A percentile compares a stretch with the other conserved stretches of the same genome.
Conservation (phyloP, 2,888 invertebrate species). For the Cynaeus angustus region DNA sequence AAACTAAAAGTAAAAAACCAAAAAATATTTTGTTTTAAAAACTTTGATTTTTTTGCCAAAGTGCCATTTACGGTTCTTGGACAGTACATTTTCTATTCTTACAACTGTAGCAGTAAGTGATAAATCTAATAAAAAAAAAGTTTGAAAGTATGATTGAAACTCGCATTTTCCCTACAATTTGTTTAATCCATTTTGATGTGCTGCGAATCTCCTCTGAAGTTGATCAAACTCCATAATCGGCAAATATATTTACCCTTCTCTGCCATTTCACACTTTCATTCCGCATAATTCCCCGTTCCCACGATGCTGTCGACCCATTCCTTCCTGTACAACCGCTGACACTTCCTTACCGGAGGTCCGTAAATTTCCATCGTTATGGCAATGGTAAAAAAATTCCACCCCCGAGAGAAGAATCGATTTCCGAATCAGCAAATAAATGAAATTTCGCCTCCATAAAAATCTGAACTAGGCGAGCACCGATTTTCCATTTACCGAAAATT, state of each 20-base stretch:
- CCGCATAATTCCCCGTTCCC: not conserved
- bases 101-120: no score
- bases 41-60: no score
- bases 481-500: constrained; percentile 10
- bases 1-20: no score
- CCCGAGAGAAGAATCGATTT: constrained; percentile 3
- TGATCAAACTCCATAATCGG: not conserved
- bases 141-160: no score
- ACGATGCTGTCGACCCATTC: not conserved
- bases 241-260: constrained; percentile 8
- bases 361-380: constrained; percentile 25
- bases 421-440: constrained; percentile 11
- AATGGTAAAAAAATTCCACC: constrained; percentile 18
- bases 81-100: no score
- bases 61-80: no score
- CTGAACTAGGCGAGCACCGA: not conserved
- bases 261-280: not conserved
- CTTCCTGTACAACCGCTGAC: constrained; percentile 3
- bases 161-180: no score
- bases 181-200: not conserved
- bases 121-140: no score
- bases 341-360: constrained; percentile 3
- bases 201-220: not conserved
- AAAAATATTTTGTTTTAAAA: no score
- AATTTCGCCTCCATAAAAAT: constrained; percentile 9